phyloP scores from a whole-genome alignment of 1,140 invertebrate species.

The Drosophila seguyi region DNA sequence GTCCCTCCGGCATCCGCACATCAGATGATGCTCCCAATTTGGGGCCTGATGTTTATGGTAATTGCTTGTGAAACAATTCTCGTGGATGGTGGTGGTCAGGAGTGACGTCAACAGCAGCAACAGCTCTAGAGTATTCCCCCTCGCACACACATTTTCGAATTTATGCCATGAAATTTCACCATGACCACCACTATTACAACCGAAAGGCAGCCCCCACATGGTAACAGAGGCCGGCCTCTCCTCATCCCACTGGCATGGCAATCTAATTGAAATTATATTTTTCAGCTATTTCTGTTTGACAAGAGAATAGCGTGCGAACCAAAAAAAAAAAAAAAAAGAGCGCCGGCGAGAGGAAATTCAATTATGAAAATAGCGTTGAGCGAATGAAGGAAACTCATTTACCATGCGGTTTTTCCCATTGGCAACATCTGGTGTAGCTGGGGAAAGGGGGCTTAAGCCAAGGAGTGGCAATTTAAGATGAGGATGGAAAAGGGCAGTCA shows the following conservation, averaged over 20 bases:
- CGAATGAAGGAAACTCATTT: constrained; percentile 49
- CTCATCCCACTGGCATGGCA: constrained; percentile 25
- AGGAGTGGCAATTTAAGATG: constrained; percentile 38
- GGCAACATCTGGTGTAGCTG: constrained; percentile 37
- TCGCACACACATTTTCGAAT: constrained; percentile 33
- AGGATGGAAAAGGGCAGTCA: constrained; percentile 22
- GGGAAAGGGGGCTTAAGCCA: neutral
- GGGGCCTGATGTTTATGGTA: constrained; percentile 77
- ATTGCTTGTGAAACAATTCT: constrained; percentile 73
- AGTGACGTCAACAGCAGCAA: constrained; percentile 46
- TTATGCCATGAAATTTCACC: constrained; percentile 45
- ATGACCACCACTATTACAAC: constrained; percentile 4
- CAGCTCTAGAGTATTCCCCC: neutral
- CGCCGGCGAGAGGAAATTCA: constrained; percentile 62
- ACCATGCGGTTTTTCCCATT: constrained; percentile 42
- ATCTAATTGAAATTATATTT: constrained; percentile 61
- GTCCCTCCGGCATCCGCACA: constrained; percentile 31
- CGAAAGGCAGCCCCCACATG: constrained; percentile 35
- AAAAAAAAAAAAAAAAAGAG: too few species aligned
- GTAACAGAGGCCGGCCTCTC: constrained; percentile 64
- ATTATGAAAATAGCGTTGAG: constrained; percentile 72
- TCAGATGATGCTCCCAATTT: constrained; percentile 71
- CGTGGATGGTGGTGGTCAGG: constrained; percentile 8
- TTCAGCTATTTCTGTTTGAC: constrained; percentile 57
- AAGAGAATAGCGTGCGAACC: constrained; percentile 37